These are phyloP conservation scores for Vidua chalybeata DNA, from an alignment of 2,113 vertebrate species.

Conservation along the genomic window DNA sequence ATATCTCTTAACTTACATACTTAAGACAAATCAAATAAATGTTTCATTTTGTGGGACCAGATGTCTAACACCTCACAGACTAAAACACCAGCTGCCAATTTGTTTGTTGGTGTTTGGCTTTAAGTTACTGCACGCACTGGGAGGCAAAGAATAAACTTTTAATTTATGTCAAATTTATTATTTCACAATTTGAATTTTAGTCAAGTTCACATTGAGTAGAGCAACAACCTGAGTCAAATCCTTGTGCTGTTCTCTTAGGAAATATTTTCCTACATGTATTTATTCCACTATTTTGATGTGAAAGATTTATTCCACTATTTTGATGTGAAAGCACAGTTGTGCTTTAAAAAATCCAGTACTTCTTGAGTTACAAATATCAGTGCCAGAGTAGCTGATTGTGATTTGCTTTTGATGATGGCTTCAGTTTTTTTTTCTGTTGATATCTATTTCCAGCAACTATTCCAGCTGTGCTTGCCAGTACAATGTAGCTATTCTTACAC, in stretches of 20 bases:
- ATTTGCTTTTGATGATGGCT: background rate
- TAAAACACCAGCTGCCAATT: slow-evolving; percentile 52
- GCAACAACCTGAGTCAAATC: background rate
- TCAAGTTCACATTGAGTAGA: background rate
- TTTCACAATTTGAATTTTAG: background rate
- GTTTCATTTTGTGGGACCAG: slow-evolving; percentile 53
- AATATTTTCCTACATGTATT: background rate
- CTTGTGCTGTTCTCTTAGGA: background rate
- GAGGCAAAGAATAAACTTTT: slow-evolving; percentile 42
- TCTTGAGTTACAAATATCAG: background rate
- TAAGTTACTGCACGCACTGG: background rate
- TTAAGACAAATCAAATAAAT: slow-evolving; percentile 49
- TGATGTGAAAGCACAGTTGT: background rate
- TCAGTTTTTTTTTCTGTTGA: background rate
- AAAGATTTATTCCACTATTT: background rate
- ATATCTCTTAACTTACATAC: background rate
- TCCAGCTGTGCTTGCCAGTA: background rate
- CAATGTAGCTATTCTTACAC: background rate
- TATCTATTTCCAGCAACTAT: background rate
- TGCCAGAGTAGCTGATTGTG: background rate
- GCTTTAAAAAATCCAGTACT: background rate
- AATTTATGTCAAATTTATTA: slow-evolving; percentile 27
- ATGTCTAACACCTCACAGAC: slow-evolving; percentile 32
- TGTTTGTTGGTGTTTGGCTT: slow-evolving; percentile 50
- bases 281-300: background rate